A percentile compares a stretch with the other conserved stretches of the same genome.
Conservation (phyloP, 2,888 invertebrate species). For the Amorpha juglandis region DNA sequence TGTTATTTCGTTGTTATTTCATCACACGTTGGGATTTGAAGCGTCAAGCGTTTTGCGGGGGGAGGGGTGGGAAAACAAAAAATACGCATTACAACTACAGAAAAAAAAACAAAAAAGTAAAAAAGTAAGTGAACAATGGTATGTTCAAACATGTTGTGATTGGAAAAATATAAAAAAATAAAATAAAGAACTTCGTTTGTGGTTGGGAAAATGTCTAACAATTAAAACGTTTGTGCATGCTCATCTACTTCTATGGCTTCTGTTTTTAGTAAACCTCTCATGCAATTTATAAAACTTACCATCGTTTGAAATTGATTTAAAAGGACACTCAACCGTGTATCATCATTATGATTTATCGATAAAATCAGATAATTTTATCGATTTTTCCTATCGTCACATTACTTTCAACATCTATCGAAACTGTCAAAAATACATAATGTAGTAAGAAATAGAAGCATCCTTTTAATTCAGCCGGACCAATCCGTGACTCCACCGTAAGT, state of each 20-base stretch:
- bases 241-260: constrained; percentile 79
- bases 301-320: constrained; percentile 42
- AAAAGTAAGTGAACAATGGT: constrained; percentile 43
- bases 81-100: constrained; percentile 84
- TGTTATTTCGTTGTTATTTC: constrained; percentile 67
- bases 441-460: not conserved
- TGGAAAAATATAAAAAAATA: constrained; percentile 36
- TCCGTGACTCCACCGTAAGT: not conserved
- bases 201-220: constrained; percentile 85
- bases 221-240: constrained; percentile 65
- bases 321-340: constrained; percentile 40
- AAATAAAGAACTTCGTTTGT: constrained; percentile 55
- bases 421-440: too few relatives aligned
- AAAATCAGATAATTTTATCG: not conserved
- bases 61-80: constrained; percentile 77
- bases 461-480: not conserved
- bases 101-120: constrained; percentile 62
- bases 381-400: not conserved
- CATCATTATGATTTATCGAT: not conserved
- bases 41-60: constrained; percentile 81
- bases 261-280: constrained; percentile 47
- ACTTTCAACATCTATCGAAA: too few relatives aligned
- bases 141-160: constrained; percentile 42
- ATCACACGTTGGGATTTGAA: constrained; percentile 80
- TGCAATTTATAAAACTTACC: constrained; percentile 59